Evolutionary conservation across 2,113 vertebrate genomes (phyloP).

Genomic region (Eulemur rufifrons): DNA sequence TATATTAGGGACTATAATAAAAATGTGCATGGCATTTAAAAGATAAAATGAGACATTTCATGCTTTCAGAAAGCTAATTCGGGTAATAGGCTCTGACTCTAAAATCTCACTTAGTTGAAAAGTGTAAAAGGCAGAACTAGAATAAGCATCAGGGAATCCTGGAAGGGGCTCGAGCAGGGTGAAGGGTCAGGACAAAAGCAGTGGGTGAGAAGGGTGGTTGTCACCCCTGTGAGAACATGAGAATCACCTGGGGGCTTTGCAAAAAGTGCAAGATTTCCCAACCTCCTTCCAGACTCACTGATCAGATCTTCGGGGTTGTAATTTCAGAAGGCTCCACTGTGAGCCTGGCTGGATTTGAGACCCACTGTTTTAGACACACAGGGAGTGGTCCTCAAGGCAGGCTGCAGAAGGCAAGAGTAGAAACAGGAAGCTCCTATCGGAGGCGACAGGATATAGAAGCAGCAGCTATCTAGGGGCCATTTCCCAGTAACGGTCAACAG

Average conservation of each 20-base stretch:
- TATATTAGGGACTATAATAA: background rate
- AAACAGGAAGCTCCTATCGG: slow-evolving; percentile 4
- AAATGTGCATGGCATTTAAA: background rate
- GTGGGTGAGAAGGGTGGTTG: background rate
- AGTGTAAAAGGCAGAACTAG: background rate
- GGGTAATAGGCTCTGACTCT: background rate
- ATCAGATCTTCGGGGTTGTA: background rate
- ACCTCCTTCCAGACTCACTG: background rate
- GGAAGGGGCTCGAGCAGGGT: background rate
- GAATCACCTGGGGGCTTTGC: background rate
- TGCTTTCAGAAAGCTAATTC: background rate
- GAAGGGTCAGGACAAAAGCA: background rate
- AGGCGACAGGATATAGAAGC: background rate
- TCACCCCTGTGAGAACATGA: background rate
- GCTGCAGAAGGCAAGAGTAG: background rate
- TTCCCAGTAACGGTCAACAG: slow-evolving; percentile 19
- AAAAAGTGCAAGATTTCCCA: background rate
- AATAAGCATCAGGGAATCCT: background rate
- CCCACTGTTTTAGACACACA: background rate
- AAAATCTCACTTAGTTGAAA: background rate
- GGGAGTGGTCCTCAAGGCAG: background rate
- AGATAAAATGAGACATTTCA: background rate
- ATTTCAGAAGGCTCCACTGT: background rate
- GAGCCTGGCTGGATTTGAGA: background rate
- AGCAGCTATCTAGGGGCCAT: background rate